Evolutionary conservation across 1,140 invertebrate genomes (phyloP).

Genomic region (Caerostris extrusa): DNA sequence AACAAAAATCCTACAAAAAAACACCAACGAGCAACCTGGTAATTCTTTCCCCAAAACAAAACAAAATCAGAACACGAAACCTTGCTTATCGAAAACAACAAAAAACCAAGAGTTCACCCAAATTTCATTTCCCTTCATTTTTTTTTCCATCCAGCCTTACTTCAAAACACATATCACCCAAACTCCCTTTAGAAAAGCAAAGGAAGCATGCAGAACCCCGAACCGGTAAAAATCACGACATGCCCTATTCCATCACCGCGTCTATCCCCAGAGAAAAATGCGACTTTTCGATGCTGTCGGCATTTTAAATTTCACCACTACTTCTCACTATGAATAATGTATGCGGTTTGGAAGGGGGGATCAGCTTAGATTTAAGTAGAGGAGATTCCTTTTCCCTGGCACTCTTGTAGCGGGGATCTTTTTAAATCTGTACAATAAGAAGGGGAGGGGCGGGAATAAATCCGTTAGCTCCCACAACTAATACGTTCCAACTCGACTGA

Average conservation of each 20-base stretch:
- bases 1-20: not conserved
- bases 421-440: not conserved
- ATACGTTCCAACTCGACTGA: not conserved
- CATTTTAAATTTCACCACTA: slow-evolving; percentile 57
- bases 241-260: not conserved
- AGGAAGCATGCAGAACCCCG: not conserved
- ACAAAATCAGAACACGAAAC: not conserved
- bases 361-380: slow-evolving; percentile 63
- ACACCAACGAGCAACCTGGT: not conserved
- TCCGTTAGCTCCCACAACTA: not conserved
- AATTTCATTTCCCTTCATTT: slow-evolving; percentile 15
- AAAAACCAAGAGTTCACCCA: not conserved
- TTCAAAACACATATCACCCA: slow-evolving; percentile 28
- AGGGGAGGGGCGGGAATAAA: not conserved
- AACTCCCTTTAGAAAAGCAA: no score
- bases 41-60: not conserved
- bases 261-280: slow-evolving; percentile 28
- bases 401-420: not conserved
- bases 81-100: not conserved
- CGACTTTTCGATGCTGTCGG: slow-evolving; percentile 29
- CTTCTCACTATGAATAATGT: slow-evolving; percentile 46
- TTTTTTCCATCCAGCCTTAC: no score
- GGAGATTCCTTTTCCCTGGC: slow-evolving; percentile 10
- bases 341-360: slow-evolving; percentile 2
- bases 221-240: slow-evolving; percentile 28